These are phyloP conservation scores for Ptilorrhoa leucosticta DNA, from an alignment of 2,113 vertebrate genomes.

Conservation along the genomic window DNA sequence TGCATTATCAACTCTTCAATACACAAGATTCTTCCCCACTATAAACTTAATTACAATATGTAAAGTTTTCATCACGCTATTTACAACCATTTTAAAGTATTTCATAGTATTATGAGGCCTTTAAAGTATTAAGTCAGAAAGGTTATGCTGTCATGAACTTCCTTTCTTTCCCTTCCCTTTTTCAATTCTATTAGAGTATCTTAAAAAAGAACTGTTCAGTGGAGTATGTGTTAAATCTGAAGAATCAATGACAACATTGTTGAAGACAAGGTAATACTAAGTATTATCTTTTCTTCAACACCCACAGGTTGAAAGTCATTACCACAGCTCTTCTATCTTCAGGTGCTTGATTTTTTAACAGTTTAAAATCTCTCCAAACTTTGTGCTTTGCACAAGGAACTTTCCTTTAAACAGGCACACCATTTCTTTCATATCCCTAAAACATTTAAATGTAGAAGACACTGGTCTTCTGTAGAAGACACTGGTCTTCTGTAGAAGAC, in stretches of 20 bases:
- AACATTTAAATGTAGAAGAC: not conserved
- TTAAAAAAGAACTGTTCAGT: not conserved
- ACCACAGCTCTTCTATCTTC: not conserved
- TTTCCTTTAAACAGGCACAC: not conserved
- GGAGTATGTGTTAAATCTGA: not conserved
- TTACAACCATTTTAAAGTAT: not conserved
- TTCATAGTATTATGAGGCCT: not conserved
- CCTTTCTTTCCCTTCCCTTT: not conserved
- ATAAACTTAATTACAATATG: not conserved
- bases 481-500: not conserved
- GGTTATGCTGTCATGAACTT: not conserved
- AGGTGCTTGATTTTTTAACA: not conserved
- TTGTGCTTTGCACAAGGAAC: not conserved
- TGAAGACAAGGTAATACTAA: not conserved
- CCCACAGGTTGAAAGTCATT: not conserved
- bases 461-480: not conserved
- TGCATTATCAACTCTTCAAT: not conserved
- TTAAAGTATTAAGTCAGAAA: not conserved
- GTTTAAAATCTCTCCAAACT: not conserved
- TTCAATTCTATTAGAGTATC: not conserved
- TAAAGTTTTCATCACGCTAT: not conserved
- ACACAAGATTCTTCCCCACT: not conserved
- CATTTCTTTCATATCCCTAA: not conserved
- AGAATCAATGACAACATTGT: not conserved
- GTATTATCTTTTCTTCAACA: slow-evolving; percentile 6